A percentile compares a stretch with the other conserved stretches of the same genome.
Evolutionary conservation across 2,113 vertebrate species (phyloP).

Genomic region (Maylandia zebra): DNA sequence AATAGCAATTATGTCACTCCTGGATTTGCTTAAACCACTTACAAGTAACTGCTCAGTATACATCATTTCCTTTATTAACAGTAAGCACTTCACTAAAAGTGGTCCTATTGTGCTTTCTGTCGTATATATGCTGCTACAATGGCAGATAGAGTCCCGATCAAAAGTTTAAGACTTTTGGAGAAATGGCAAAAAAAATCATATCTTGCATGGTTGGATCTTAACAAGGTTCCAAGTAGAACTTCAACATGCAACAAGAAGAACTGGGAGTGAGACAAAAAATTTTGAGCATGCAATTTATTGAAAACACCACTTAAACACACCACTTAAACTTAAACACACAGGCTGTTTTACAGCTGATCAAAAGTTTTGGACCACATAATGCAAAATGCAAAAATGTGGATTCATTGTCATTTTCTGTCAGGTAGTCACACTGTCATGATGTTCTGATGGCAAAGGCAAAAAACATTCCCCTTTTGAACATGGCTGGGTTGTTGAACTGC

Average conservation of each 20-base stretch:
- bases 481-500: background rate
- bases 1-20: background rate
- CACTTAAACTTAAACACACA: background rate
- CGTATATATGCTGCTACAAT: background rate
- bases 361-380: background rate
- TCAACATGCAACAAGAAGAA: background rate
- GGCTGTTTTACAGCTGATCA: background rate
- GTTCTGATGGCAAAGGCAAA: background rate
- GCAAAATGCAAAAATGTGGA: background rate
- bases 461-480: background rate
- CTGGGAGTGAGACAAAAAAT: rapidly evolving
- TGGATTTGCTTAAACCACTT: background rate
- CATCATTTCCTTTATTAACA: background rate
- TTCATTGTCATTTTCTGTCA: background rate
- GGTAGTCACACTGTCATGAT: background rate
- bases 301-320: background rate
- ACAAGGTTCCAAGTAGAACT: background rate
- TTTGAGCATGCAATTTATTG: background rate
- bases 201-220: background rate
- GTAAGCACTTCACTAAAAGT: background rate
- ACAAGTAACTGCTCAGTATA: background rate
- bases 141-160: background rate
- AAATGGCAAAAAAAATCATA: background rate
- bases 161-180: background rate
- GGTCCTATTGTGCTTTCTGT: background rate